A percentile compares a stretch with the other conserved stretches of the same genome.
These are phyloP conservation scores for Chironex yamaguchii DNA, from an alignment of 30 jellyfish, hydroid and myxozoan genomes.

Conservation along the genomic window DNA sequence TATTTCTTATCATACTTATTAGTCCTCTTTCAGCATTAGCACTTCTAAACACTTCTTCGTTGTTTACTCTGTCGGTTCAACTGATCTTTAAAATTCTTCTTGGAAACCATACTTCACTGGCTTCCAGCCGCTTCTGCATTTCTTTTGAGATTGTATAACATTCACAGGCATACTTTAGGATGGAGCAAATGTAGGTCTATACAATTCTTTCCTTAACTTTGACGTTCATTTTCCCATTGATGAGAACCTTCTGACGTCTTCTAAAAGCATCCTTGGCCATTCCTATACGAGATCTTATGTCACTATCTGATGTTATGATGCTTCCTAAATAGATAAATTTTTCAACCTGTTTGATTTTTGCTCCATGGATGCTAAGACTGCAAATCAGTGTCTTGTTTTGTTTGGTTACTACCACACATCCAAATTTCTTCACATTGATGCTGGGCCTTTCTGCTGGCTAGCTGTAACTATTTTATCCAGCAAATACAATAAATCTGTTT, in stretches of 20 bases:
- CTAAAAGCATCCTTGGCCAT: conserved; percentile 7
- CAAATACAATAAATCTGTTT: conserved; percentile 2
- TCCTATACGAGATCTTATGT: neutral
- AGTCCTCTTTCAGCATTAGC: too few relatives aligned
- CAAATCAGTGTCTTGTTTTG: neutral
- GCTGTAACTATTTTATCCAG: conserved; percentile 4
- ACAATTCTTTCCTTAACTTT: neutral
- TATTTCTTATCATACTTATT: too few relatives aligned
- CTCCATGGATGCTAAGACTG: conserved; percentile 2
- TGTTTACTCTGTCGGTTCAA: conserved; percentile 16
- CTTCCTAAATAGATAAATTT: conserved; percentile 11
- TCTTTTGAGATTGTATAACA: conserved; percentile 1
- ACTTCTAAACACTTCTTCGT: conserved; percentile 11
- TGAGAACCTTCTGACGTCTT: neutral
- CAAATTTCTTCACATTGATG: neutral
- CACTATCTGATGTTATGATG: conserved; percentile 11
- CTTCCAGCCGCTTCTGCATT: neutral
- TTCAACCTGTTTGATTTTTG: conserved; percentile 9
- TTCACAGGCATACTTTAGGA: conserved; percentile 25
- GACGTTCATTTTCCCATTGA: neutral
- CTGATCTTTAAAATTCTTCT: conserved; percentile 9
- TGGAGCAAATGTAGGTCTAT: conserved; percentile 3
- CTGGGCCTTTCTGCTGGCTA: neutral
- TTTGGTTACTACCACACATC: neutral
- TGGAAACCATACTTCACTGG: conserved; percentile 15